Percentiles rank a stretch among this genome's conserved stretches.
Conservation (phyloP, 92 coral and sea anemone genomes). For the Heliopora coerulea region DNA sequence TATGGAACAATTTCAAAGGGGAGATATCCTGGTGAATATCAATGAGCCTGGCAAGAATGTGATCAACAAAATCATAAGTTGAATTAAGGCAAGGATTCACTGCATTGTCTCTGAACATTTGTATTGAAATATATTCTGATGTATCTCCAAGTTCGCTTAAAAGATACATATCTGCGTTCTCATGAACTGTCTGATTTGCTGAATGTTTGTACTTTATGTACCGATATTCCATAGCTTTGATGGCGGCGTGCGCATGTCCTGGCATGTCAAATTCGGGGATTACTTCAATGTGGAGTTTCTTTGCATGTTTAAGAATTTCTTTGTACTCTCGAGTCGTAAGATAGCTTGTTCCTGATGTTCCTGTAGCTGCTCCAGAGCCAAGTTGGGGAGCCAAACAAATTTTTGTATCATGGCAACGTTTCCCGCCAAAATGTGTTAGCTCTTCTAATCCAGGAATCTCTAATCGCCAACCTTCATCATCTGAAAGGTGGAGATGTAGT, state of each 20-base stretch:
- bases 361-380: constrained; percentile 90
- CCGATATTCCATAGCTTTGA: constrained; percentile 85
- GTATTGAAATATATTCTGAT: constrained; percentile 87
- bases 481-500: constrained; percentile 82
- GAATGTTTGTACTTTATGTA: constrained; percentile 43
- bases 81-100: constrained; percentile 92
- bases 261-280: constrained; percentile 99
- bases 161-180: constrained; percentile 65
- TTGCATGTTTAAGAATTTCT: constrained; percentile 77
- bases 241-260: constrained; percentile 96
- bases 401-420: constrained; percentile 75
- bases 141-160: constrained; percentile 80
- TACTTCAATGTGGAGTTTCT: constrained; percentile 74
- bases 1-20: constrained; percentile 80
- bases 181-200: constrained; percentile 56
- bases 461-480: constrained; percentile 97
- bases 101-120: constrained; percentile 92
- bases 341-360: constrained; percentile 85
- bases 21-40: constrained; percentile 70
- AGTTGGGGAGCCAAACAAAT: constrained; percentile 84
- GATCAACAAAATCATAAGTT: constrained; percentile 85
- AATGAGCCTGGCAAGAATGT: constrained; percentile 63
- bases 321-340: constrained; percentile 83
- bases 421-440: constrained; percentile 63
- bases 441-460: constrained; percentile 90